Percentiles rank a stretch among this genome's conserved stretches.
These are phyloP conservation scores for Melopsittacus undulatus DNA, from an alignment of 2,797 vertebrate genomes.

Conservation along the genomic window DNA sequence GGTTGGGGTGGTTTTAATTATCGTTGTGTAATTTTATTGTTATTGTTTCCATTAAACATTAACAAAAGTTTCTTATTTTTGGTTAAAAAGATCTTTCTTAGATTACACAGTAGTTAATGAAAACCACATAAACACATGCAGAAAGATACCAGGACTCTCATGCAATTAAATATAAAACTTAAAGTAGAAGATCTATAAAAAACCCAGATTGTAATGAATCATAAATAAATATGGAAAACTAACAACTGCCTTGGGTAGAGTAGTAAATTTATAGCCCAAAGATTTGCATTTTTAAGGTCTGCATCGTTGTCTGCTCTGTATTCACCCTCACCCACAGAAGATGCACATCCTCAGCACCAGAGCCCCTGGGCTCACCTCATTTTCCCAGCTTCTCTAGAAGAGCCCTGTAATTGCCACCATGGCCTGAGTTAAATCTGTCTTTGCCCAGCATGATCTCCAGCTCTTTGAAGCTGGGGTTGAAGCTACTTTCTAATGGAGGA, in stretches of 20 bases:
- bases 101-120: conserved; percentile 76
- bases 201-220: conserved; percentile 72
- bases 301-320: not conserved
- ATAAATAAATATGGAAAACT: conserved; percentile 69
- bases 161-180: conserved; percentile 68
- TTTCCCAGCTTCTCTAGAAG: not conserved
- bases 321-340: conserved; percentile 45
- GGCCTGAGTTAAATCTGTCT: not conserved
- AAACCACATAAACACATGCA: conserved; percentile 67
- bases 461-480: not conserved
- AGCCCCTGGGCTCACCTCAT: accelerated
- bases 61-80: conserved; percentile 75
- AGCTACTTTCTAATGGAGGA: not conserved
- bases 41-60: conserved; percentile 75
- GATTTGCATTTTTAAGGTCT: conserved; percentile 75
- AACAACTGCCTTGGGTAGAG: conserved; percentile 52
- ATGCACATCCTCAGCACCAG: not conserved
- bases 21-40: conserved; percentile 63
- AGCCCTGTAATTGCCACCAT: not conserved
- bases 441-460: not conserved
- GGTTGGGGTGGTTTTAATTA: conserved; percentile 78
- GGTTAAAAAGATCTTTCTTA: conserved; percentile 72
- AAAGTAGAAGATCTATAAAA: conserved; percentile 66
- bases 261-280: conserved; percentile 60
- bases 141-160: conserved; percentile 67